Evolutionary conservation across 2,797 vertebrate species (phyloP).

Genomic region (Clarias fuscus): DNA sequence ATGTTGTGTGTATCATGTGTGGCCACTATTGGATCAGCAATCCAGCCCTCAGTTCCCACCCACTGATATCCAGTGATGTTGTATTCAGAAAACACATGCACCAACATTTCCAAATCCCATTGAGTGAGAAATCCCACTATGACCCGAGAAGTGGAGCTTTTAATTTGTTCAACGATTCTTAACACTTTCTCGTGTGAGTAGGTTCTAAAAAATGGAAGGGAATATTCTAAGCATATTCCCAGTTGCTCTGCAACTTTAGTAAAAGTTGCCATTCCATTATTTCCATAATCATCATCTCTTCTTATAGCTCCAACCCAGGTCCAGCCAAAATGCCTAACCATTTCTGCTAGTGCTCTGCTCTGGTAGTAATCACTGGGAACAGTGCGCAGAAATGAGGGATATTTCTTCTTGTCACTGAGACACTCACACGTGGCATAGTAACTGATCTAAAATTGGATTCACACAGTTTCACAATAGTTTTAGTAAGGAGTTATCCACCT

Average conservation of each 20-base stretch:
- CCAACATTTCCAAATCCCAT: constrained; percentile 52
- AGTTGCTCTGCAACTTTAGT: constrained; percentile 51
- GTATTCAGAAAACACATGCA: constrained; percentile 55
- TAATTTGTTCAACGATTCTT: constrained; percentile 57
- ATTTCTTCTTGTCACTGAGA: constrained; percentile 71
- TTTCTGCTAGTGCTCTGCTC: constrained; percentile 71
- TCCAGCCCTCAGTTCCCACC: constrained; percentile 73
- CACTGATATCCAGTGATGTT: constrained; percentile 74
- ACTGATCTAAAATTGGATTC: constrained; percentile 65
- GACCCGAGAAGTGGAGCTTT: constrained; percentile 59
- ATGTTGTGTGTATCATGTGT: constrained; percentile 60
- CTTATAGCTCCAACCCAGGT: constrained; percentile 75
- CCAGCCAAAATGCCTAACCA: constrained; percentile 76
- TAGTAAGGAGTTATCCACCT: not conserved
- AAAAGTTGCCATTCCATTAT: constrained; percentile 60
- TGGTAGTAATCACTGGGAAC: constrained; percentile 76
- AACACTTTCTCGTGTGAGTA: constrained; percentile 58
- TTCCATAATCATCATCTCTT: constrained; percentile 69
- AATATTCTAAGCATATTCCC: constrained; percentile 64
- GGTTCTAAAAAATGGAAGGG: constrained; percentile 56
- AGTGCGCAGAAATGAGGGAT: constrained; percentile 76
- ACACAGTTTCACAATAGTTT: not conserved
- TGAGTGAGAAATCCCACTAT: constrained; percentile 59
- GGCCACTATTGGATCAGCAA: constrained; percentile 66
- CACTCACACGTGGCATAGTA: constrained; percentile 75